A percentile compares a stretch with the other conserved stretches of the same genome.
Conservation (phyloP, 2,888 invertebrate genomes). For the Lithophane leautieri region DNA sequence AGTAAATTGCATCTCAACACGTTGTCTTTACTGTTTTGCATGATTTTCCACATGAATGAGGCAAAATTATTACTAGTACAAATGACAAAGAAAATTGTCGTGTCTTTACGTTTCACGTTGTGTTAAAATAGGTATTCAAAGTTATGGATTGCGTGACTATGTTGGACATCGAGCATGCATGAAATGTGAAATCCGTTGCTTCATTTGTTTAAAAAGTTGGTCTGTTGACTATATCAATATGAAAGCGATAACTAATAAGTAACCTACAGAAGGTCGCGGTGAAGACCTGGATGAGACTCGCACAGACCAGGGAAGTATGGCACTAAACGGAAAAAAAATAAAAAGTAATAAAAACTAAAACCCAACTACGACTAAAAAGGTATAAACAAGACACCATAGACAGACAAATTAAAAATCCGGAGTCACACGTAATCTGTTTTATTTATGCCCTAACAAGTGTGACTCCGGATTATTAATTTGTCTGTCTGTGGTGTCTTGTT, state of each 20-base stretch:
- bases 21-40: constrained; percentile 44
- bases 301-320: background rate
- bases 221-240: constrained; percentile 16
- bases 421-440: too few relatives aligned
- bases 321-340: background rate
- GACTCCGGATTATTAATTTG: too few relatives aligned
- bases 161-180: background rate
- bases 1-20: constrained; percentile 42
- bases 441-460: too few relatives aligned
- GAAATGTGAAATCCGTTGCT: background rate
- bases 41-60: constrained; percentile 47
- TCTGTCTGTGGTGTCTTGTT: too few relatives aligned
- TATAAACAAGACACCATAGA: too few relatives aligned
- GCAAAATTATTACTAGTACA: constrained; percentile 21
- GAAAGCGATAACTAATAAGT: background rate
- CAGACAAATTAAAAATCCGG: too few relatives aligned
- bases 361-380: too few relatives aligned
- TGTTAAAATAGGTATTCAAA: constrained; percentile 24
- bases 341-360: too few relatives aligned
- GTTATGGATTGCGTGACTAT: constrained; percentile 30
- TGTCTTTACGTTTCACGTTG: constrained; percentile 35
- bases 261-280: background rate
- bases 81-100: constrained; percentile 31
- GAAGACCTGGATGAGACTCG: background rate
- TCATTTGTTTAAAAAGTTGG: constrained; percentile 17